Evolutionary conservation across 2,888 invertebrate species (phyloP).

Genomic region (Chaitophorus viminalis): DNA sequence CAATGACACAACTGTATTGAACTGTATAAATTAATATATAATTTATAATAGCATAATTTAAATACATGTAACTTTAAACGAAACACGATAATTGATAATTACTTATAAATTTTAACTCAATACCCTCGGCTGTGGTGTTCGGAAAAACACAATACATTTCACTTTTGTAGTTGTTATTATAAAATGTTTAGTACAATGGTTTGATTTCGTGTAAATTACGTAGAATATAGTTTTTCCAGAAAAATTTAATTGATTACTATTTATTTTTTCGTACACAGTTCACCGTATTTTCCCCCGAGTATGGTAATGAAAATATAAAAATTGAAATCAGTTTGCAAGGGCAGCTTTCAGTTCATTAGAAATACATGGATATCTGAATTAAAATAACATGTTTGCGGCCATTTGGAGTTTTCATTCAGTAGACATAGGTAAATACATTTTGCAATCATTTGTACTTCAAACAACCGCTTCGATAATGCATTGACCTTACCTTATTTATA

Average conservation of each 20-base stretch:
- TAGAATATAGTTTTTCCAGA: too few species aligned
- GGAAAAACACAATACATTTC: too few species aligned
- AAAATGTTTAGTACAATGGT: too few species aligned
- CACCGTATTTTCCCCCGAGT: neutral
- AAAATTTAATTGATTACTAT: neutral
- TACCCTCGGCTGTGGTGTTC: too few species aligned
- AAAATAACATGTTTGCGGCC: slow-evolving; percentile 34
- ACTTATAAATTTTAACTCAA: too few species aligned
- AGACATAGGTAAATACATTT: slow-evolving; percentile 35
- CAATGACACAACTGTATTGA: too few species aligned
- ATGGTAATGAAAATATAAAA: neutral
- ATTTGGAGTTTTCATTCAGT: slow-evolving; percentile 10
- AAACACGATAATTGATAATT: too few species aligned
- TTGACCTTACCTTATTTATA: neutral
- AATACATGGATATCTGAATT: slow-evolving; percentile 31
- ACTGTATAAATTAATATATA: too few species aligned
- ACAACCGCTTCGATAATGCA: slow-evolving; percentile 35
- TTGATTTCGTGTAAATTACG: too few species aligned
- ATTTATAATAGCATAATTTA: too few species aligned
- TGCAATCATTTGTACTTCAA: slow-evolving; percentile 51
- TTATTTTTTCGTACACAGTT: neutral
- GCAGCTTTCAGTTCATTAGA: neutral
- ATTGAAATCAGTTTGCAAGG: neutral
- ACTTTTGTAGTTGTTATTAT: too few species aligned
- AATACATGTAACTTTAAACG: too few species aligned